Base-by-base conservation (phyloP, 2,797 vertebrate species). In the Lindbergichthys nudifrons region DNA sequence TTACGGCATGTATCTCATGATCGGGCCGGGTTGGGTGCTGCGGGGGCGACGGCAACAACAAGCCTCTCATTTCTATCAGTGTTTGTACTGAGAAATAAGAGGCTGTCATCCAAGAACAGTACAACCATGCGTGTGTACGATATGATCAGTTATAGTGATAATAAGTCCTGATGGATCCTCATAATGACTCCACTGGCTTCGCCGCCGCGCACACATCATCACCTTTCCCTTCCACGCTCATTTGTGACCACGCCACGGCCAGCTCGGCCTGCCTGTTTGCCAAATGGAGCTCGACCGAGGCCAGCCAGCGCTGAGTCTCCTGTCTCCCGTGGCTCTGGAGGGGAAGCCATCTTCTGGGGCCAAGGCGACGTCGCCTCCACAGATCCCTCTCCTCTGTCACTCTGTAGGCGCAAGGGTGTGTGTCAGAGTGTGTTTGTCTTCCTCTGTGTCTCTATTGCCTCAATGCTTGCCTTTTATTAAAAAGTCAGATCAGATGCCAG, bases 271-370 rank as follows among this genome's bases (percentile, higher is more conserved):
- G 64, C 76, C 0, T 70, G 81, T 66, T 66, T 90, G 89, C 85
- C 89, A 89, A 89, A 87, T 85, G 87, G 81, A 87, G 81, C 86
- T 54, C 57, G 79, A 85, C 87, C 68, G 71, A 5, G 75, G 87
- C 86, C 86, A 88, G 89, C 86, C 89, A 60, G 79, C 57, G 61
- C 88, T 74, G 87, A 80, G 84, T 80, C 82, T 83, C 81, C 84
- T 77, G 86, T 75, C 71, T 84, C 89, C 89, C 3, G 82, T 16
- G 63, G 87, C 69, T 86, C 87, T 84, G 91, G 91, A 88, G 82
- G 89, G 82, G 85, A 88, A 88, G 88, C 86, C 87, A 85, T 90
- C 76, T 81, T 83, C 80, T n/a, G 65, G 62, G 87, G 91, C 89
- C 89, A 91, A 89, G 75, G 72, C 86, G 56, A 63, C 77, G 83